Evolutionary conservation across 2,888 invertebrate genomes (phyloP).

Genomic region (Iselma pallidipennis): DNA sequence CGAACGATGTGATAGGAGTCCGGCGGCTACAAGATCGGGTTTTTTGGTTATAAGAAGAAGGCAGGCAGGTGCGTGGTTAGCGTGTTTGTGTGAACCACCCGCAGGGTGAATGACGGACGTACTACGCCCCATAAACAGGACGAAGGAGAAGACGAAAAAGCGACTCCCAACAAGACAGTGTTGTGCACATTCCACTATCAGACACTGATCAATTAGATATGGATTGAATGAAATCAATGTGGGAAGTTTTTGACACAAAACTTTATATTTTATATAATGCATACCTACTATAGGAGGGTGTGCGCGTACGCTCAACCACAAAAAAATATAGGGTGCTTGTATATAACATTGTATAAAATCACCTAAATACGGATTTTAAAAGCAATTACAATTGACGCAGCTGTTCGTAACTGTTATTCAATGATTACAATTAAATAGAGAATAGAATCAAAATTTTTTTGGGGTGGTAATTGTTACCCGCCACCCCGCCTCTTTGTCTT

Average conservation of each 20-base stretch:
- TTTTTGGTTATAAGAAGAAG: slow-evolving; percentile 5
- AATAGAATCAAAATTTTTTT: slow-evolving; percentile 30
- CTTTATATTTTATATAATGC: too few relatives aligned
- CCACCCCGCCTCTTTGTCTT: too few relatives aligned
- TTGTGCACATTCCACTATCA: slow-evolving; percentile 1
- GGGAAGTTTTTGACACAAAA: not conserved
- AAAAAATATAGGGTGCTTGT: slow-evolving; percentile 7
- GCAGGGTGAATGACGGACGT: slow-evolving; percentile 43
- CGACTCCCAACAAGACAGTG: not conserved
- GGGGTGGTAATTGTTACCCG: too few relatives aligned
- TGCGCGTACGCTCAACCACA: too few relatives aligned
- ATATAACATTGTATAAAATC: slow-evolving; percentile 40
- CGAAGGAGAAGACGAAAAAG: not conserved
- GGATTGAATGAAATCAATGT: not conserved
- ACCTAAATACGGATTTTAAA: slow-evolving; percentile 43
- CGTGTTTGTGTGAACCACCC: slow-evolving; percentile 43
- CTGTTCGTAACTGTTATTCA: slow-evolving; percentile 42
- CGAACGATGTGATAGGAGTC: not conserved
- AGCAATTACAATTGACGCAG: slow-evolving; percentile 45
- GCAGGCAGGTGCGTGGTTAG: slow-evolving; percentile 41
- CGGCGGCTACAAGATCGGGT: slow-evolving; percentile 10
- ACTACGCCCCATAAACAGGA: slow-evolving; percentile 41
- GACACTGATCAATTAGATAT: not conserved
- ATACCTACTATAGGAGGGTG: too few relatives aligned
- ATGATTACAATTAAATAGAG: slow-evolving; percentile 44